A percentile compares a stretch with the other conserved stretches of the same genome.
Conservation (phyloP, 2,797 vertebrate species). For the Dryobates pubescens region DNA sequence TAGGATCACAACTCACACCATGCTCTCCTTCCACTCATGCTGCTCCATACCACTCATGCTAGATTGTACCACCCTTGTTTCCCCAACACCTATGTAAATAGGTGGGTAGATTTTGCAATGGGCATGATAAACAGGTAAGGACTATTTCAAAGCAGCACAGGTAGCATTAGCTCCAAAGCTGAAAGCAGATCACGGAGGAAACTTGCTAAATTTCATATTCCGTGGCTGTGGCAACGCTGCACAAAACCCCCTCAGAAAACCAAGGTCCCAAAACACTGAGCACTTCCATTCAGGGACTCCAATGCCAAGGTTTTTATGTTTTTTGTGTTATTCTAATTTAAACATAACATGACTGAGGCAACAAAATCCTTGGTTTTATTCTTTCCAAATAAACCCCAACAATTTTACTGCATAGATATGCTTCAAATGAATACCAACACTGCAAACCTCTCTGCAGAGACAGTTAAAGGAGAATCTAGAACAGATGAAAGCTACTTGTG, state of each 20-base stretch:
- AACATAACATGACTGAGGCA: background rate
- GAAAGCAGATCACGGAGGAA: background rate
- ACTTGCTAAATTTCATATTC: background rate
- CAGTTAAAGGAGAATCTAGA: background rate
- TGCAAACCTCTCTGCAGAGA: background rate
- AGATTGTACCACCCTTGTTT: background rate
- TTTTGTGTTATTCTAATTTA: background rate
- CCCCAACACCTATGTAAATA: constrained; percentile 47
- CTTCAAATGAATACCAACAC: background rate
- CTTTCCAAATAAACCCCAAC: background rate
- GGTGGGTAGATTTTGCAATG: constrained; percentile 18
- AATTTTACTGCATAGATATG: background rate
- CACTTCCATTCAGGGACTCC: background rate
- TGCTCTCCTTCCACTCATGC: constrained; percentile 32
- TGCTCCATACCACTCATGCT: background rate
- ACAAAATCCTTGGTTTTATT: background rate
- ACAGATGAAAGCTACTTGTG: background rate
- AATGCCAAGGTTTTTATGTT: background rate
- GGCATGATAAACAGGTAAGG: background rate
- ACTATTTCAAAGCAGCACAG: background rate
- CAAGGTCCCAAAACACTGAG: background rate
- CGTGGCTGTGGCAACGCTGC: background rate
- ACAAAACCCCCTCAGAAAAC: background rate
- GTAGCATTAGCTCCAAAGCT: background rate
- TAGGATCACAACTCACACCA: constrained; percentile 52